phyloP scores from a whole-genome alignment of 2,113 vertebrate species.

The Bubo bubo region DNA sequence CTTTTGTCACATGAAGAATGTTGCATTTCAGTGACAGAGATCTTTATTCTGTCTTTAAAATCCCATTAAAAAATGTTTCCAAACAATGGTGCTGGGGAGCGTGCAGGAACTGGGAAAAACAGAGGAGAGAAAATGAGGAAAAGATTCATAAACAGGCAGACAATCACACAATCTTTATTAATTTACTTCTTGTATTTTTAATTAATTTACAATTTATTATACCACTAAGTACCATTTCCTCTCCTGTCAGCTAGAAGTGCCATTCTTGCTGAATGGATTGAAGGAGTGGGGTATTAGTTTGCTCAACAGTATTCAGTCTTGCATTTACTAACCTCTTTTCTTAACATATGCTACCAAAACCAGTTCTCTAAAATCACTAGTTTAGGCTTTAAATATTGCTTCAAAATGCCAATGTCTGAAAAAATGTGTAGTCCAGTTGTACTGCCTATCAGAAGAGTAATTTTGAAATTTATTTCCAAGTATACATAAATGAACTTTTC shows the following conservation, averaged over 20 bases:
- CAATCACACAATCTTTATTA: neutral
- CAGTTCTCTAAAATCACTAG: neutral
- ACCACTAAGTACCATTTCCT: neutral
- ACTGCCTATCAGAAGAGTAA: neutral
- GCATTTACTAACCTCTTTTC: neutral
- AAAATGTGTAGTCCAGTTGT: neutral
- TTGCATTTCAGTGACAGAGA: neutral
- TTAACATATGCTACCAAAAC: neutral
- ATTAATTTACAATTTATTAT: neutral
- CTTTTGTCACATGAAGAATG: neutral
- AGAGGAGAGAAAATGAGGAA: neutral
- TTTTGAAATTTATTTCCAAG: neutral
- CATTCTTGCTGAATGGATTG: neutral
- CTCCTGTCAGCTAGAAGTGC: neutral
- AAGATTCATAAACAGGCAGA: neutral
- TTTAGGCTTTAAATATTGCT: neutral
- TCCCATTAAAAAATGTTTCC: neutral
- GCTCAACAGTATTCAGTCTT: neutral
- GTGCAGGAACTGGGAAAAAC: neutral
- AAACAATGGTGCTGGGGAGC: neutral
- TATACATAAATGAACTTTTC: neutral
- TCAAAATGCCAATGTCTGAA: neutral
- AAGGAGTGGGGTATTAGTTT: neutral
- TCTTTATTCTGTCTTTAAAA: neutral
- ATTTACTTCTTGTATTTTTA: neutral